Conservation (phyloP, 2,888 invertebrate genomes). For the Erynnis tages region DNA sequence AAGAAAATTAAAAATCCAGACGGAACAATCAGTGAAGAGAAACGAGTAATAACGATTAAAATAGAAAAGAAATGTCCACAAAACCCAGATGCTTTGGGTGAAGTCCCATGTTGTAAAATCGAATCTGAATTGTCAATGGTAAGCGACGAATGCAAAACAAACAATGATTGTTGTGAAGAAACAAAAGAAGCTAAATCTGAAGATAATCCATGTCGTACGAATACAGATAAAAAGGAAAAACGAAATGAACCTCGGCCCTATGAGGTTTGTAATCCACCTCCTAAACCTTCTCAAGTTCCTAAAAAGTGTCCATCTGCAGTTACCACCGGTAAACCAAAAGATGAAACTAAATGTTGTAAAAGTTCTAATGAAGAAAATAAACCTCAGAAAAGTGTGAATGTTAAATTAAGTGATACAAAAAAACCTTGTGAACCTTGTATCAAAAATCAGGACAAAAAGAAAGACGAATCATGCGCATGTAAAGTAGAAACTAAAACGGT, state of each 20-base stretch:
- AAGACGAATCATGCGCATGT: slow-evolving; percentile 1
- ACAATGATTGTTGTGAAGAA: not conserved
- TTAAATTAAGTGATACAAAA: too few relatives aligned
- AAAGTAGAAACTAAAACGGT: not conserved
- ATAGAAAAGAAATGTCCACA: slow-evolving; percentile 41
- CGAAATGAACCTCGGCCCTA: too few relatives aligned
- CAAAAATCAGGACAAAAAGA: too few relatives aligned
- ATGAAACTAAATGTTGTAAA: not conserved
- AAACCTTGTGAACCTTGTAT: too few relatives aligned
- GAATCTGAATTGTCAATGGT: not conserved
- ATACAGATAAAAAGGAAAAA: not conserved
- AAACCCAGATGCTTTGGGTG: not conserved
- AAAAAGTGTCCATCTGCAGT: not conserved
- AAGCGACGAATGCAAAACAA: not conserved
- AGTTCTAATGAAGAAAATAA: not conserved
- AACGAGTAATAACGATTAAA: slow-evolving; percentile 46
- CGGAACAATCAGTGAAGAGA: slow-evolving; percentile 47
- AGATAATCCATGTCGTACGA: not conserved
- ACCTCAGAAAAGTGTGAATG: too few relatives aligned
- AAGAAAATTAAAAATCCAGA: slow-evolving; percentile 42
- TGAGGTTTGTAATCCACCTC: too few relatives aligned
- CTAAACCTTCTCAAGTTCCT: too few relatives aligned
- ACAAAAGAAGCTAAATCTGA: not conserved
- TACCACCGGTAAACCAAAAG: not conserved
- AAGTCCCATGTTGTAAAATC: not conserved